A percentile compares a stretch with the other conserved stretches of the same genome.
Evolutionary conservation across 2,888 invertebrate genomes (phyloP).

Genomic region (Spialia ferax): DNA sequence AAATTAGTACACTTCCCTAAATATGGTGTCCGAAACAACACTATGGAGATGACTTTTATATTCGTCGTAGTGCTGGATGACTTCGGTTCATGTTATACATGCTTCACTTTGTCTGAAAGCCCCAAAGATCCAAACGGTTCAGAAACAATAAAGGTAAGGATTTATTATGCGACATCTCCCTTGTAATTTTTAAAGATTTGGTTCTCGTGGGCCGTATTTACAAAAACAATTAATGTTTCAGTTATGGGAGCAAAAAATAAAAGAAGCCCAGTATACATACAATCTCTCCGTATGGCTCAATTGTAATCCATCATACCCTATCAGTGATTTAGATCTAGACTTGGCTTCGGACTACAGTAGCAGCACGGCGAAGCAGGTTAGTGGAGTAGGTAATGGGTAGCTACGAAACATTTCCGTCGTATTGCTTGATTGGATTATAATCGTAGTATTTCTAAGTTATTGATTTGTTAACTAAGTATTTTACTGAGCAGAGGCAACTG

Average conservation of each 20-base stretch:
- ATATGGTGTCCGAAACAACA: conserved; percentile 38
- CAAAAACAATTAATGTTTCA: conserved; percentile 53
- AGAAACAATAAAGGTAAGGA: conserved; percentile 59
- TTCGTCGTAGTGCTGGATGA: conserved; percentile 68
- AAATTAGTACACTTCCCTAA: conserved; percentile 56
- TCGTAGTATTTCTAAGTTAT: neutral
- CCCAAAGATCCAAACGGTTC: conserved; percentile 61
- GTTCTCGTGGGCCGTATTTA: neutral
- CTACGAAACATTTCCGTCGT: neutral
- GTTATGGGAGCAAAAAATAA: conserved; percentile 91
- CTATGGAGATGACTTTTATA: conserved; percentile 50
- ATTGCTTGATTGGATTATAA: neutral
- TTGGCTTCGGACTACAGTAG: conserved; percentile 57
- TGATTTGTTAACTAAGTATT: neutral
- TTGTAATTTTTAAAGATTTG: neutral
- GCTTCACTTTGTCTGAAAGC: conserved; percentile 64
- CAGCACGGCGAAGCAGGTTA: conserved; percentile 40
- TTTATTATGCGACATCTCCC: neutral
- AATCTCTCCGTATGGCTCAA: conserved; percentile 62
- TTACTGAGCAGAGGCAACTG: conserved; percentile 43
- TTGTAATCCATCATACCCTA: conserved; percentile 59
- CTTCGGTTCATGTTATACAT: conserved; percentile 59
- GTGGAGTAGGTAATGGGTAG: neutral
- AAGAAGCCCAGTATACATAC: conserved; percentile 91
- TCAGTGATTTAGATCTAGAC: conserved; percentile 64